Evolutionary conservation across 2,797 vertebrate genomes (phyloP), one percentile per base, ranked within the genome.

Genomic region (Gymnothorax reevesii): DNA sequence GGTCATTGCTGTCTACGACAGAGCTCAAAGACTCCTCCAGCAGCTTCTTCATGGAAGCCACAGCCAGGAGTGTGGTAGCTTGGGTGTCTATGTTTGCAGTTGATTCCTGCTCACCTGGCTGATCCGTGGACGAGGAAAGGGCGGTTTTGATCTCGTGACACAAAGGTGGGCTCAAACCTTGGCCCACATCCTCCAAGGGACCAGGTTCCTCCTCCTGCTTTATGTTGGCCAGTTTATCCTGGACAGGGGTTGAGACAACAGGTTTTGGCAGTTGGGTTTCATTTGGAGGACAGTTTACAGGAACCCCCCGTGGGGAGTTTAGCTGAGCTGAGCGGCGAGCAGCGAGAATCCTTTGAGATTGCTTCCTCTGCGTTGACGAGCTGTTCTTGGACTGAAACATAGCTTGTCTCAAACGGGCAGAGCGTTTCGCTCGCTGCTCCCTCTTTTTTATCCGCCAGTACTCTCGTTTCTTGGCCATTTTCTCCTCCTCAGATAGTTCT

Each of bases 11-110:
- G n/a, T 95, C 94, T 0, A 87, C 86, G 55, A 95, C 94, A 0
- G 91, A 92, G 90, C 91, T 95, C 7, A 96, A 93, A 0, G 95
- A 95, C 83, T 97, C 96, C 85, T 96, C 95, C 90, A 95, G 91
- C 6, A 95, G 95, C 57, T 95, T 96, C 90, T 96, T 96, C 96
- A 96, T 96, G 0, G 95, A 96, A 77, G 95, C 95, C 88, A 96
- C 95, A 0, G 94, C 96, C 4, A 95, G 92, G 88, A 96, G 93
- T 25, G 95, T 95, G 86, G 95, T 94, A 33, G 93, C 93, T 57
- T 95, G 95, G 90, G 89, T 94, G 89, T 96, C 95, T 54, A 90
- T 82, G 49, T 69, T 88, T 73, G 90, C 80, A 86, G 89, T 88
- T 25, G 89, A 87, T 77, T 96, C 95, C 1, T 88, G 84, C 83